Percentiles rank a stretch among this genome's conserved stretches.
These are phyloP conservation scores for Madoqua kirkii DNA, from an alignment of 2,113 vertebrate genomes.

Conservation along the genomic window DNA sequence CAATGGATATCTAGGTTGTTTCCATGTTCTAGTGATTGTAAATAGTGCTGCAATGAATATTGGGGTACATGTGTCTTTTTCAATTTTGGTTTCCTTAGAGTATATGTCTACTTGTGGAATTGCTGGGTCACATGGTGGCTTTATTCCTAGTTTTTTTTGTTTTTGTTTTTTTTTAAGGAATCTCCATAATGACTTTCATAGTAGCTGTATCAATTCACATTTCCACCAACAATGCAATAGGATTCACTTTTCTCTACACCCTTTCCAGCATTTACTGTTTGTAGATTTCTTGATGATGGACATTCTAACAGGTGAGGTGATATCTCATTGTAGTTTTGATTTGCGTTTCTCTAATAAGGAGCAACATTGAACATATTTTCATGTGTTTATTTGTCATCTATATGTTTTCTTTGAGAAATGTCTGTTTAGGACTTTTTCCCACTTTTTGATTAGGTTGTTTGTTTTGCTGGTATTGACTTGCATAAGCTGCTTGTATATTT, in stretches of 20 bases:
- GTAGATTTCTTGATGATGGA: neutral
- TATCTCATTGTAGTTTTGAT: neutral
- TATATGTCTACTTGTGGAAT: neutral
- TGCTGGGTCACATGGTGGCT: neutral
- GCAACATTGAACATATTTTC: neutral
- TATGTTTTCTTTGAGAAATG: neutral
- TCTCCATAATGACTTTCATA: neutral
- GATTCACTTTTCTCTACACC: neutral
- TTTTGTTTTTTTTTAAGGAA: neutral
- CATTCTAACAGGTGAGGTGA: neutral
- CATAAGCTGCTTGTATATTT: neutral
- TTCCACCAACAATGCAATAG: neutral
- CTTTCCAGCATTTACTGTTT: neutral
- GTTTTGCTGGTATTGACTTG: neutral
- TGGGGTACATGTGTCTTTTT: neutral
- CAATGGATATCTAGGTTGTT: neutral
- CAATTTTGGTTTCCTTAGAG: neutral
- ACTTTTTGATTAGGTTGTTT: neutral
- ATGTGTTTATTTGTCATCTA: neutral
- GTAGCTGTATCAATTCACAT: neutral
- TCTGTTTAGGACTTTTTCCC: neutral
- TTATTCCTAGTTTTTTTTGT: neutral
- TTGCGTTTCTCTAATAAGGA: neutral
- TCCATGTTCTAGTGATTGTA: neutral
- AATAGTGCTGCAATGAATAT: neutral